Conservation (phyloP, 2,888 invertebrate species). For the Agrochola macilenta region DNA sequence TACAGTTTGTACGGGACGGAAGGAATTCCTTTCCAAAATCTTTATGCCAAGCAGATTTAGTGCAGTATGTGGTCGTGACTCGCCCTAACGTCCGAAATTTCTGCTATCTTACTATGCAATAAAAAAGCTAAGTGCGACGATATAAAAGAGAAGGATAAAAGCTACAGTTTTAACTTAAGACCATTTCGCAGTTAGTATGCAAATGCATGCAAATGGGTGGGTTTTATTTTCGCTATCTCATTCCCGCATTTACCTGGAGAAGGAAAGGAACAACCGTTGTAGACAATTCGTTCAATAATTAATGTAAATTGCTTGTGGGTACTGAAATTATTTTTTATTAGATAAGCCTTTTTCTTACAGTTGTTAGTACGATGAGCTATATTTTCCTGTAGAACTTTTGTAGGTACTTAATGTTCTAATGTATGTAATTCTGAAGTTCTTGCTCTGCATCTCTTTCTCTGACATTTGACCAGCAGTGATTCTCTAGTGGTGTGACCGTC, state of each 20-base stretch:
- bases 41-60: constrained; percentile 17
- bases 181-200: constrained; percentile 54
- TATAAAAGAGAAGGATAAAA: constrained; percentile 41
- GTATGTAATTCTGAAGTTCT: background rate
- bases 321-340: constrained; percentile 15
- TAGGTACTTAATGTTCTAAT: background rate
- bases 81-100: constrained; percentile 21
- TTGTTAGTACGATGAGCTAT: background rate
- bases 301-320: constrained; percentile 24
- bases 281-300: constrained; percentile 47
- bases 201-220: constrained; percentile 64
- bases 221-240: constrained; percentile 58
- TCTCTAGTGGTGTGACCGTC: no score
- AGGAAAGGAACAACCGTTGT: constrained; percentile 1
- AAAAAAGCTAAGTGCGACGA: constrained; percentile 33
- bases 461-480: no score
- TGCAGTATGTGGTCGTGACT: constrained; percentile 12
- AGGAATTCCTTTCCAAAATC: background rate
- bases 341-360: background rate
- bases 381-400: background rate
- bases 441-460: no score
- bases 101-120: constrained; percentile 24
- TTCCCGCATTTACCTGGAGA: constrained; percentile 39
- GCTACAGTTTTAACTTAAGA: constrained; percentile 50
- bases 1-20: background rate